A percentile compares a stretch with the other conserved stretches of the same genome.
Evolutionary conservation across 30 jellyfish, hydroid and myxozoan species (phyloP).

Genomic region (Hydractinia echinata): DNA sequence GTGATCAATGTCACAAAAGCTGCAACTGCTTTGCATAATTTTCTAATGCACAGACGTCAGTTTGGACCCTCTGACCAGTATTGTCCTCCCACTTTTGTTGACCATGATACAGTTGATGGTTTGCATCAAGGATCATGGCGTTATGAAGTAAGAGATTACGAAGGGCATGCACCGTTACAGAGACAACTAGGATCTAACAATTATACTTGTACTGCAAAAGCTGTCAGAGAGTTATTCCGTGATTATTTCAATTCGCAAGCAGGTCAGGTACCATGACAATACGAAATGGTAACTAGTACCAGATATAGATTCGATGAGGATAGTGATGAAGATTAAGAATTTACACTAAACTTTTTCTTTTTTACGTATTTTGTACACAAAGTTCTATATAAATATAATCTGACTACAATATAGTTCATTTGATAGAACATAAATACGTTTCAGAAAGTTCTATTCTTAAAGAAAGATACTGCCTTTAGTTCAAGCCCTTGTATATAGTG

Average conservation of each 20-base stretch:
- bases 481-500: too few relatives aligned
- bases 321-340: too few relatives aligned
- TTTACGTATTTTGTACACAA: not conserved
- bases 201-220: conserved; percentile 53
- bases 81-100: too few relatives aligned
- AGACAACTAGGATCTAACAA: conserved; percentile 62
- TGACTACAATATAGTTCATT: too few relatives aligned
- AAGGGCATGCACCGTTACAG: conserved; percentile 32
- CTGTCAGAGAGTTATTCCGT: conserved; percentile 55
- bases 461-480: too few relatives aligned
- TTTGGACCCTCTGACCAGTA: conserved; percentile 29
- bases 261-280: conserved; percentile 68
- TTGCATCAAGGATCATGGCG: conserved; percentile 73
- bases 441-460: too few relatives aligned
- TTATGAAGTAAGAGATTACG: conserved; percentile 36
- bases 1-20: too few relatives aligned
- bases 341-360: not conserved
- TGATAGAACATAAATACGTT: too few relatives aligned
- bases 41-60: conserved; percentile 47
- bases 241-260: conserved; percentile 51
- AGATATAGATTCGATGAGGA: conserved; percentile 35
- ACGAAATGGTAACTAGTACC: conserved; percentile 43
- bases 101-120: conserved; percentile 51
- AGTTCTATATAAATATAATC: too few relatives aligned
- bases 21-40: conserved; percentile 44